Evolutionary conservation across 2,797 vertebrate genomes (phyloP), one percentile per base, ranked within the genome.

Genomic region (Urocyon cinereoargenteus): DNA sequence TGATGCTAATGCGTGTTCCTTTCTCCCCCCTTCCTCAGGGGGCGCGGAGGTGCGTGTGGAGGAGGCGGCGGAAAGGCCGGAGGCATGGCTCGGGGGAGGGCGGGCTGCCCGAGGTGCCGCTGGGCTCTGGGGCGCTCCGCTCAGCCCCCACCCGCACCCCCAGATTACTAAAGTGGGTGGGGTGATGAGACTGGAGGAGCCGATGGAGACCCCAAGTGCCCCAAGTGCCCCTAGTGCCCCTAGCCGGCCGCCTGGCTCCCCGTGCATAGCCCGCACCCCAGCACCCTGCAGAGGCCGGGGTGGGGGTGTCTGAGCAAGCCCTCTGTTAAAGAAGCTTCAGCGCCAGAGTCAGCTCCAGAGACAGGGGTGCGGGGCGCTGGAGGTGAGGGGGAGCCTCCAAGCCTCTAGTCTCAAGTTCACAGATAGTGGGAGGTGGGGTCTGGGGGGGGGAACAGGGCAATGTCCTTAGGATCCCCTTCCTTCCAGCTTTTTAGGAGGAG

Each of bases 1-100:
- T 40, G 93, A 75, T 66, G 15, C 53, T 73, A 49, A 59, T 57
- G 91, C 92, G 34, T 28, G 22, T 90, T 82, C 78, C 86, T 85
- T 53, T 72, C 86, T 75, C 10, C 77, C 81, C 68, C 34, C 81
- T 94, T 91, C 81, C 62, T 89, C 45, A 59, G 62, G 86, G 92
- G 93, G 83, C 59, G 49, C 73, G n/a, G 91, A 91, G 95, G 93
- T 92, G 88, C 73, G 51, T 26, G 57, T 61, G 86, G 28, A 34
- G 79, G 66, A 24, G 92, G 88, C 45, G 79, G 87, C 64, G 57
- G 90, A 92, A 83, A 95, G 96, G 96, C 96, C 96, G 5, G 73
- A 75, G 87, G 88, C 82, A 24, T 61, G 64, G 93, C 73, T 95
- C n/a, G 6, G 83, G 83, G 86, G 93, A 57, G 94, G 53, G 84